Percentiles rank a stretch among this genome's conserved stretches.
These are phyloP conservation scores for Oscheius sp. DNA, from an alignment of 2,888 invertebrate genomes.

Conservation along the genomic window DNA sequence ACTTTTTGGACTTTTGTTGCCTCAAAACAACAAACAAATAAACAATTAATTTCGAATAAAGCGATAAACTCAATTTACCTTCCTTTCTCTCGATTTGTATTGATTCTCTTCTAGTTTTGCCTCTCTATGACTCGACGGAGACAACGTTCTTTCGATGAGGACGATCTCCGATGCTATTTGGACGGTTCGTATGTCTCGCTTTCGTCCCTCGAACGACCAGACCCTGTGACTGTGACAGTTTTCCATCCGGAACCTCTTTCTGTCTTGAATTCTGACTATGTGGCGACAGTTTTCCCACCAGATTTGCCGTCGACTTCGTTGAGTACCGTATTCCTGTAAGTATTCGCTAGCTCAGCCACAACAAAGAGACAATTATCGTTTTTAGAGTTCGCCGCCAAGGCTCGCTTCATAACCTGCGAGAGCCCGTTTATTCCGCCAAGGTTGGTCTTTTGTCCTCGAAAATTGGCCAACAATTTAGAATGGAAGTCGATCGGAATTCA, in stretches of 20 bases:
- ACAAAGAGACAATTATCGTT: background rate
- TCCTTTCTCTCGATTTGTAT: too few species aligned
- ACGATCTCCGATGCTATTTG: slow-evolving; percentile 45
- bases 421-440: slow-evolving; percentile 16
- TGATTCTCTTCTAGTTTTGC: slow-evolving; percentile 10
- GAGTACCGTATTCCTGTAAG: slow-evolving; percentile 48
- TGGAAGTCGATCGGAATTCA: slow-evolving; percentile 14
- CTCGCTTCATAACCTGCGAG: slow-evolving; percentile 10
- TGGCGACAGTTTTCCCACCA: slow-evolving; percentile 43
- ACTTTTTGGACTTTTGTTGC: too few species aligned
- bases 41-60: too few species aligned
- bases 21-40: too few species aligned
- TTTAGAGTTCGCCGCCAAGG: slow-evolving; percentile 30
- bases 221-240: slow-evolving; percentile 9
- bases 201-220: slow-evolving; percentile 9
- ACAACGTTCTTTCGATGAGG: slow-evolving; percentile 38
- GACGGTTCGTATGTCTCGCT: slow-evolving; percentile 36
- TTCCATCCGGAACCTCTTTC: slow-evolving; percentile 30
- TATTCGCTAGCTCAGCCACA: background rate
- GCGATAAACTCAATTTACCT: too few species aligned
- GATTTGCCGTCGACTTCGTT: slow-evolving; percentile 35
- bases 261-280: slow-evolving; percentile 30
- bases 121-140: slow-evolving; percentile 18
- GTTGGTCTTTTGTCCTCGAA: background rate
- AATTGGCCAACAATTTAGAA: slow-evolving; percentile 4